Base-by-base conservation (phyloP, 2,888 invertebrate species). In the Leptura quadrifasciata region DNA sequence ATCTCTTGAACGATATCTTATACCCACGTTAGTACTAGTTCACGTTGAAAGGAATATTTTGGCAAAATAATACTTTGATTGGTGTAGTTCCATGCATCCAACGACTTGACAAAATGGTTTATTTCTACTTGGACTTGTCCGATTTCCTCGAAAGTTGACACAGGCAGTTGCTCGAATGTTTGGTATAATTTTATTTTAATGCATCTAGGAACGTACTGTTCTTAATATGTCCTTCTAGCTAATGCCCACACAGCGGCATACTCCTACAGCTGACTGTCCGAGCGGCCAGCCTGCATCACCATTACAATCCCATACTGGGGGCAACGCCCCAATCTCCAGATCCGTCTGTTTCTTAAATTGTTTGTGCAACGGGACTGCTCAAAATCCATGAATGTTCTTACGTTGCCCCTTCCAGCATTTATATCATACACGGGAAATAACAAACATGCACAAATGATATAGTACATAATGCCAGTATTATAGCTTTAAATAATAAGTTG, bases 371-470 rank as follows among this genome's bases (percentile, higher is more conserved):
- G 87, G 10, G 90, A 90, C 81, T 91, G 91, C 83, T 92, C 92
- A 82, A 91, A 91, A 68, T 90, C 90, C 72, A 89, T 89, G 77
- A 91, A 89, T 68, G 90, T 90, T 75, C 89, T 89, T 68, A 89
- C 87, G 70, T 88, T 87, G 65, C 87, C 88, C 78, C 90, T 89
- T 76, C 88, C 88, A 61, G 86, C 83, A 73, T 84, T 82, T 35
- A 88, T 84, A 65, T 89, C 89, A 87, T 92, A 92, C 87, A 92
- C 88, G 69, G 92, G 92, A 87, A 92, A 92, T 72, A 92, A 88
- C 88, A 92, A 82, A 92, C 89, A 87, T 92, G 92, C 84, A 92
- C 91, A 84, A 91, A 90, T 78, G 91, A 90, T 83, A 92, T 91
- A 81, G 92, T 91, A 86, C 91, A 91, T 84, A 91, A 87, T 76